Conservation (phyloP, 2,113 vertebrate species). For the Grus americana region DNA sequence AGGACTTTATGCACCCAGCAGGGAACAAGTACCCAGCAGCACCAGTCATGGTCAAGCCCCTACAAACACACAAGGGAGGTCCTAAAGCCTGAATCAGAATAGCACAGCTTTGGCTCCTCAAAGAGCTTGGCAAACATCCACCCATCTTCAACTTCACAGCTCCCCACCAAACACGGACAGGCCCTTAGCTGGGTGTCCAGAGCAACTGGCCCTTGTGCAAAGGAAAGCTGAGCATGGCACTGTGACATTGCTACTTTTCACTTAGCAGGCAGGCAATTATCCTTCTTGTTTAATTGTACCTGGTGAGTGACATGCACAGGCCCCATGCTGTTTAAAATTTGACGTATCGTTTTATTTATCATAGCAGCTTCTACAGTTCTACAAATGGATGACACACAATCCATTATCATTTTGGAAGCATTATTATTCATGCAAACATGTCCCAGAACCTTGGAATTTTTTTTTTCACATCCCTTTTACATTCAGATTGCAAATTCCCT, state of each 20-base stretch:
- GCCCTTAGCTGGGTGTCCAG: background rate
- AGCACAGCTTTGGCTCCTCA: background rate
- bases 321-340: conserved; percentile 35
- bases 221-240: background rate
- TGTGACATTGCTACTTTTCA: background rate
- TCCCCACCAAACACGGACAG: background rate
- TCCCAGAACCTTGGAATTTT: conserved; percentile 10
- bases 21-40: background rate
- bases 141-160: background rate
- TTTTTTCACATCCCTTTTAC: background rate
- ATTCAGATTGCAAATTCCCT: conserved; percentile 49
- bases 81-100: background rate
- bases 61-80: rapidly evolving
- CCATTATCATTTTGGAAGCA: conserved; percentile 52
- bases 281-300: conserved; percentile 47
- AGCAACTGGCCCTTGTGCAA: background rate
- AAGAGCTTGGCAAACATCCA: background rate
- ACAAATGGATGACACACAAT: conserved; percentile 56
- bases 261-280: conserved; percentile 27
- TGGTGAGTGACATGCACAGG: conserved; percentile 22
- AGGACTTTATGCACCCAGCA: background rate
- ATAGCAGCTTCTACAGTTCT: conserved; percentile 21
- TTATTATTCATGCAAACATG: conserved; percentile 51
- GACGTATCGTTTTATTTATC: conserved; percentile 46
- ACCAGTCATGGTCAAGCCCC: background rate